A percentile compares a stretch with the other conserved stretches of the same genome.
Evolutionary conservation across 2,797 vertebrate genomes (phyloP).

Genomic region (Ambastaia sidthimunki): DNA sequence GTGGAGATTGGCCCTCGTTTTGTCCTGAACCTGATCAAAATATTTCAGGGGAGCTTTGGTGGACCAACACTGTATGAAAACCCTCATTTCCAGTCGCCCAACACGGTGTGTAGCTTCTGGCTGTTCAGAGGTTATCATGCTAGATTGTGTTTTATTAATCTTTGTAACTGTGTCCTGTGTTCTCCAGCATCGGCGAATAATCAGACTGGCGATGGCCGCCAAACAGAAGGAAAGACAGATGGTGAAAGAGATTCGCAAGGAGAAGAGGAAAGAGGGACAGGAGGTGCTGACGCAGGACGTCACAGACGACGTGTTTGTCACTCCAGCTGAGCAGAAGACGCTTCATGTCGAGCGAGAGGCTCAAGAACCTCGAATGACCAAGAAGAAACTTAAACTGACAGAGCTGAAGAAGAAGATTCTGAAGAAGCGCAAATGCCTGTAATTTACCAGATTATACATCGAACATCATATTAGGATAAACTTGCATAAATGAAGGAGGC

Average conservation of each 20-base stretch:
- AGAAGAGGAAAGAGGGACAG: slow-evolving; percentile 79
- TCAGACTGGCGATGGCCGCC: slow-evolving; percentile 84
- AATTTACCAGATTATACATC: background rate
- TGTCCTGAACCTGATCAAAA: slow-evolving; percentile 94
- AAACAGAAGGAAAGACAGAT: slow-evolving; percentile 88
- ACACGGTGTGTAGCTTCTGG: slow-evolving; percentile 80
- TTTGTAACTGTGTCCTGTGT: background rate
- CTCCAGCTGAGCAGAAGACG: slow-evolving; percentile 82
- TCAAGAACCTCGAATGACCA: slow-evolving; percentile 75
- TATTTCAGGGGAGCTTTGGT: slow-evolving; percentile 97
- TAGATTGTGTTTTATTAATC: background rate
- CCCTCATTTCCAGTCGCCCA: slow-evolving; percentile 89
- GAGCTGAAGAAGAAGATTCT: slow-evolving; percentile 86
- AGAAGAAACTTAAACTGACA: slow-evolving; percentile 79
- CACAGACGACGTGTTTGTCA: slow-evolving; percentile 87
- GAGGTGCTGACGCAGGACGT: slow-evolving; percentile 78
- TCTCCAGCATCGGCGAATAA: slow-evolving; percentile 82
- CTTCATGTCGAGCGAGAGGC: slow-evolving; percentile 81
- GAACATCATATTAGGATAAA: background rate
- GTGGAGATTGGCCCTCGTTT: slow-evolving; percentile 98
- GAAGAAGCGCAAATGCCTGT: slow-evolving; percentile 68
- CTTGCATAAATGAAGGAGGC: too few species aligned
- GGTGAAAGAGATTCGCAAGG: slow-evolving; percentile 87
- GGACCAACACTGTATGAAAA: slow-evolving; percentile 94
- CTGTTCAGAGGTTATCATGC: background rate